Percentiles rank a stretch among this genome's conserved stretches.
These are phyloP conservation scores for Bucco capensis DNA, from an alignment of 2,113 vertebrate genomes.

Conservation along the genomic window DNA sequence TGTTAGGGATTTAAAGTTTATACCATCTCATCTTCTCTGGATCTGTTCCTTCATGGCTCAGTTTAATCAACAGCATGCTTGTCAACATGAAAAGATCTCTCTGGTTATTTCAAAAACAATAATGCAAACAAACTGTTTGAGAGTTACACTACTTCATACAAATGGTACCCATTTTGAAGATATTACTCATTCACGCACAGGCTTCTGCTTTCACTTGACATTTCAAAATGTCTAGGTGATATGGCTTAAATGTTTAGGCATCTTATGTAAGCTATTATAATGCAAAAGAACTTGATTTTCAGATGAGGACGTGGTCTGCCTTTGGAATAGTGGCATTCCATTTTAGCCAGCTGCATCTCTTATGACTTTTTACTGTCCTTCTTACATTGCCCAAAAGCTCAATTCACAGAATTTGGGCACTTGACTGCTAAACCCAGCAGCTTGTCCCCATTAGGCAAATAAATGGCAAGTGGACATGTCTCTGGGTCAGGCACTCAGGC, in stretches of 20 bases:
- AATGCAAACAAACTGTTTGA: neutral
- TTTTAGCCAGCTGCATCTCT: neutral
- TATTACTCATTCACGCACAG: neutral
- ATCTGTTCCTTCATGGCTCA: conserved; percentile 37
- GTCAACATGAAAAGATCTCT: neutral
- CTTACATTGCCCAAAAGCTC: neutral
- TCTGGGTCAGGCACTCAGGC: neutral
- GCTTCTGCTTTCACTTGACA: neutral
- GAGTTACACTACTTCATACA: neutral
- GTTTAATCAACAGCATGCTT: conserved; percentile 48
- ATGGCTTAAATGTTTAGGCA: neutral
- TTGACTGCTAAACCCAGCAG: neutral
- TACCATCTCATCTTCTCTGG: conserved; percentile 18
- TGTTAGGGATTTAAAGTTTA: conserved; percentile 63
- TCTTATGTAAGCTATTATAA: neutral
- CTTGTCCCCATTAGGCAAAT: neutral
- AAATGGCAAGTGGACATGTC: neutral
- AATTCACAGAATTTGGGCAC: neutral
- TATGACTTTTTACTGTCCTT: neutral
- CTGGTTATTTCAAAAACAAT: neutral
- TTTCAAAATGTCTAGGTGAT: neutral
- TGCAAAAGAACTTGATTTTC: neutral
- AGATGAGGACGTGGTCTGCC: neutral
- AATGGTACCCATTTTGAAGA: neutral
- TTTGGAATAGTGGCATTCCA: neutral